These are phyloP conservation scores for Pseudorasbora parva DNA, from an alignment of 2,113 vertebrate genomes.

Conservation along the genomic window DNA sequence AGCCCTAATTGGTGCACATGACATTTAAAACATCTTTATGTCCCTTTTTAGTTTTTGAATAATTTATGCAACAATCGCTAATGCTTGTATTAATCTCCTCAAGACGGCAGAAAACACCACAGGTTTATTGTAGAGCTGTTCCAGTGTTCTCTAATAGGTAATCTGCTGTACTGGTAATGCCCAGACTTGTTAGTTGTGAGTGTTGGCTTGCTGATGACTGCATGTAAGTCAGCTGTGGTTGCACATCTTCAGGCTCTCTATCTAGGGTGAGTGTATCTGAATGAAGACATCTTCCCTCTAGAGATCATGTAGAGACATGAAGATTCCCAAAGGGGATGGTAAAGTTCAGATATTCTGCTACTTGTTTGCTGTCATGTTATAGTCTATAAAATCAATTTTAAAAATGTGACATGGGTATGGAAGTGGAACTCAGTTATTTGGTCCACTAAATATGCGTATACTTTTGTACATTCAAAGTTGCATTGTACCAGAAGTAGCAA, in stretches of 20 bases:
- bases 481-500: not conserved
- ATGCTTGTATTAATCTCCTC: not conserved
- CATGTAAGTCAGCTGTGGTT: constrained; percentile 35
- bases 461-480: not conserved
- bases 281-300: constrained; percentile 38
- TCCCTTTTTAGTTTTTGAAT: not conserved
- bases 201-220: constrained; percentile 27
- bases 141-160: not conserved
- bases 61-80: not conserved
- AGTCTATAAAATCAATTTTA: too few species aligned
- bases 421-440: not conserved
- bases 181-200: constrained; percentile 45
- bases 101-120: not conserved
- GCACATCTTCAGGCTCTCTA: constrained; percentile 38
- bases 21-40: not conserved
- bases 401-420: too few species aligned
- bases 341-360: not conserved
- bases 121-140: not conserved
- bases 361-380: not conserved
- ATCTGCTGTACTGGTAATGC: constrained; percentile 11
- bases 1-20: not conserved
- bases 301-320: constrained; percentile 39
- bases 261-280: constrained; percentile 37
- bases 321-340: not conserved
- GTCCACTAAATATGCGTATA: not conserved